Evolutionary conservation across 2,113 vertebrate species (phyloP).

Genomic region (Hippocampus barbouri): DNA sequence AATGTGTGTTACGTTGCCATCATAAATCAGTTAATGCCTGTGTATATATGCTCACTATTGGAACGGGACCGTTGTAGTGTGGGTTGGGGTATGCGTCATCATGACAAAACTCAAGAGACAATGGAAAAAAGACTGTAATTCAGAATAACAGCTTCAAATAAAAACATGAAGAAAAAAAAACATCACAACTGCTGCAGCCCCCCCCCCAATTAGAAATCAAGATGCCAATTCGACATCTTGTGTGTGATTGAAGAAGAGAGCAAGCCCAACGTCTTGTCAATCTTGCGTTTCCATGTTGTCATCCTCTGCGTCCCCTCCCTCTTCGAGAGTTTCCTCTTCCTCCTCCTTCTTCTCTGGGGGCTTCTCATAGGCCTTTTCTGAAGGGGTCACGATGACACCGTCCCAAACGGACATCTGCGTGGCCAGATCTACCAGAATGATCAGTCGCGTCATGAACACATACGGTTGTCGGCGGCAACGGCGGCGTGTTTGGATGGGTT

Average conservation of each 20-base stretch:
- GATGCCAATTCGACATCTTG: too few relatives aligned
- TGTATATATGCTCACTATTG: neutral
- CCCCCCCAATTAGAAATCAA: neutral
- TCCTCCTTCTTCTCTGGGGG: slow-evolving; percentile 95
- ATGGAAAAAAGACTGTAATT: slow-evolving; percentile 22
- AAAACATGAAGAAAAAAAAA: slow-evolving; percentile 16
- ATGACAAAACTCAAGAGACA: slow-evolving; percentile 2
- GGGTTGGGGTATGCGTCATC: neutral
- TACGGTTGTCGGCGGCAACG: too few relatives aligned
- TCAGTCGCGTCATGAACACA: neutral
- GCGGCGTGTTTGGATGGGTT: too few relatives aligned
- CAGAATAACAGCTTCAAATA: slow-evolving; percentile 3
- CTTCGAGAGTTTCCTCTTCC: slow-evolving; percentile 88
- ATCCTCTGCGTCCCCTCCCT: slow-evolving; percentile 87
- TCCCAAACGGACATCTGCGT: slow-evolving; percentile 97
- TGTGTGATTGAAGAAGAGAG: neutral
- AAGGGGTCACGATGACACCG: slow-evolving; percentile 93
- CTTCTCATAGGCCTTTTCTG: slow-evolving; percentile 95
- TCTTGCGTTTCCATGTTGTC: slow-evolving; percentile 94
- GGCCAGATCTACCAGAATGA: slow-evolving; percentile 78
- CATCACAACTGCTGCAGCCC: neutral
- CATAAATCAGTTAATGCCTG: too few relatives aligned
- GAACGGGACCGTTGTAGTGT: neutral
- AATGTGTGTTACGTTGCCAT: too few relatives aligned
- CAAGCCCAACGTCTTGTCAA: slow-evolving; percentile 52